Conservation (phyloP, 2,113 vertebrate genomes). For the Dipodomys ordii region DNA sequence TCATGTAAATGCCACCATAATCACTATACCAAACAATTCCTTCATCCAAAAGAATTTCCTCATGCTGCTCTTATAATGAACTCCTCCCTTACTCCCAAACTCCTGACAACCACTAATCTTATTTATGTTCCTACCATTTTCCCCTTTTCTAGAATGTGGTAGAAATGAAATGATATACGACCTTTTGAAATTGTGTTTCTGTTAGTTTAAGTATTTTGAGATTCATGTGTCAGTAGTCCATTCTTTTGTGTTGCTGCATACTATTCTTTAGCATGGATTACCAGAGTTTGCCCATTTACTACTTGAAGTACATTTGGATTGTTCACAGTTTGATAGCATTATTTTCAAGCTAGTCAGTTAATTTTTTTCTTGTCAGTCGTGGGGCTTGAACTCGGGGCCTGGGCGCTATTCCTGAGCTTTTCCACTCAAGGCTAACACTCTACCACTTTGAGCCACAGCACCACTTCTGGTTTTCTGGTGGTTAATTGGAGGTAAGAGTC, state of each 20-base stretch:
- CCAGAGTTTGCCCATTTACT: not conserved
- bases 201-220: not conserved
- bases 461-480: too few species aligned
- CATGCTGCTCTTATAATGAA: not conserved
- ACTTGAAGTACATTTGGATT: not conserved
- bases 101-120: not conserved
- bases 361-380: too few species aligned
- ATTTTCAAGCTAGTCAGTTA: slow-evolving; percentile 21
- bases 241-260: slow-evolving; percentile 27
- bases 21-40: not conserved
- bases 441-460: too few species aligned
- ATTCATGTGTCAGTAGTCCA: not conserved
- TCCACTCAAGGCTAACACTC: too few species aligned
- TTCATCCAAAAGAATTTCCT: not conserved
- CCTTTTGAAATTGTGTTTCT: not conserved
- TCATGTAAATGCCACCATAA: not conserved
- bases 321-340: slow-evolving; percentile 17
- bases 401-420: too few species aligned
- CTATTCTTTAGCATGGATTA: not conserved
- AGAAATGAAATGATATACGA: not conserved
- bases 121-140: slow-evolving; percentile 18
- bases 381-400: too few species aligned
- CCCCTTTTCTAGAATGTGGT: slow-evolving; percentile 28
- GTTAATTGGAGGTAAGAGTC: too few species aligned
- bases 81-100: not conserved